Conservation (phyloP, 2,797 vertebrate genomes). For the Xyrichtys novacula region DNA sequence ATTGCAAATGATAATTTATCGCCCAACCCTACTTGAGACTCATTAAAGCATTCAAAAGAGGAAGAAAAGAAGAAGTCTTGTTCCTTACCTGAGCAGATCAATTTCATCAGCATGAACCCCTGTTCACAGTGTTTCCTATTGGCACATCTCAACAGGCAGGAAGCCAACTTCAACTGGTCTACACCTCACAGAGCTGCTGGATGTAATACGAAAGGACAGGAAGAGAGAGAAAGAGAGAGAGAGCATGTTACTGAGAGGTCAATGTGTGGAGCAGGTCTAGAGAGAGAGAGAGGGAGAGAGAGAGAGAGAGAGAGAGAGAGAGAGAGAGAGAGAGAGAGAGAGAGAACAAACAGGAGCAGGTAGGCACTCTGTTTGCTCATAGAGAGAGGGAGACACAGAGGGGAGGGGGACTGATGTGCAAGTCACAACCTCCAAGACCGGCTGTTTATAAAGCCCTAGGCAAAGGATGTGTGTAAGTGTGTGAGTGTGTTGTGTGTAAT, state of each 20-base stretch:
- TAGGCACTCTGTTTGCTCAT: constrained; percentile 25
- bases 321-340: constrained; percentile 11
- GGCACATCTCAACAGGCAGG: constrained; percentile 86
- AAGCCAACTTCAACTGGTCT: constrained; percentile 78
- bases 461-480: constrained; percentile 37
- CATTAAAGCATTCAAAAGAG: constrained; percentile 10
- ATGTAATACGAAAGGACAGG: constrained; percentile 19
- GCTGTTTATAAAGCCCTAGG: constrained; percentile 74
- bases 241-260: constrained; percentile 2
- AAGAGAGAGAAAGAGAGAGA: constrained; percentile 1
- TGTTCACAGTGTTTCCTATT: constrained; percentile 83
- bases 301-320: too few species aligned
- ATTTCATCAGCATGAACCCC: constrained; percentile 92
- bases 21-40: neutral
- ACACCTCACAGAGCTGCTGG: constrained; percentile 53
- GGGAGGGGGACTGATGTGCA: constrained; percentile 56
- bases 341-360: constrained; percentile 45
- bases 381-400: constrained; percentile 6
- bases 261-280: neutral
- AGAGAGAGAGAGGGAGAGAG: neutral
- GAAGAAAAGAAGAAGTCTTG: neutral
- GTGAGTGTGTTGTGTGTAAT: constrained; percentile 15
- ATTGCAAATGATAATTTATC: too few species aligned
- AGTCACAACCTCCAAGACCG: constrained; percentile 59
- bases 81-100: constrained; percentile 91